Evolutionary conservation across 1,140 invertebrate species (phyloP).

Genomic region (Anastrepha ludens): DNA sequence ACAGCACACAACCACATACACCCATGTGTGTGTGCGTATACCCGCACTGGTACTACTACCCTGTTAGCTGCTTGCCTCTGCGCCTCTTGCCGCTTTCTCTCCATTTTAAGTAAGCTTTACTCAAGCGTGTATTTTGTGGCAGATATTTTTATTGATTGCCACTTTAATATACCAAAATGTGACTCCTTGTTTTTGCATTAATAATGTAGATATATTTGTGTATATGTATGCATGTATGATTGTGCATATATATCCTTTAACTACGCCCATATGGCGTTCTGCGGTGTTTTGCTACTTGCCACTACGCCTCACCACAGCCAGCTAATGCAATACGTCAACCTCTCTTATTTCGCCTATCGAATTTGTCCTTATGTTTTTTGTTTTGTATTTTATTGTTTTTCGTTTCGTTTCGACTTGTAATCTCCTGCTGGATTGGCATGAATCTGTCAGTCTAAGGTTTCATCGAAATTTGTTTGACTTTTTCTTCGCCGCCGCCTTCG

Average conservation of each 20-base stretch:
- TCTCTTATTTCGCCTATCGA: slow-evolving; percentile 1
- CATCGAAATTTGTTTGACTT: no score
- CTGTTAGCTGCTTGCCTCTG: no score
- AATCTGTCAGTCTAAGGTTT: neutral
- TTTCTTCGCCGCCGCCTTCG: no score
- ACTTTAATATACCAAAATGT: slow-evolving; percentile 42
- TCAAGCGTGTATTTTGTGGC: neutral
- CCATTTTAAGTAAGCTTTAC: neutral
- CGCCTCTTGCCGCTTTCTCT: neutral
- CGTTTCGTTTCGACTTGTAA: neutral
- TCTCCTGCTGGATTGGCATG: neutral
- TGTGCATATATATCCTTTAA: neutral
- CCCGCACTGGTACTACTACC: no score
- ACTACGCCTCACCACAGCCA: neutral
- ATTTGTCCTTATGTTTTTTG: neutral
- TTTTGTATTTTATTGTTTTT: neutral
- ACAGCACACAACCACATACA: neutral
- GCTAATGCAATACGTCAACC: slow-evolving; percentile 3
- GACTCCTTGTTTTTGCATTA: neutral
- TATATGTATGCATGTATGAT: neutral
- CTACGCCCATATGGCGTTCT: neutral
- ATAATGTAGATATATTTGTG: neutral
- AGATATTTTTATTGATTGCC: slow-evolving; percentile 29
- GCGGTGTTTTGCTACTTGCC: neutral
- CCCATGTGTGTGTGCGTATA: neutral